Base-by-base conservation (phyloP, 2,888 invertebrate genomes). In the Lamellibrachia columna region DNA sequence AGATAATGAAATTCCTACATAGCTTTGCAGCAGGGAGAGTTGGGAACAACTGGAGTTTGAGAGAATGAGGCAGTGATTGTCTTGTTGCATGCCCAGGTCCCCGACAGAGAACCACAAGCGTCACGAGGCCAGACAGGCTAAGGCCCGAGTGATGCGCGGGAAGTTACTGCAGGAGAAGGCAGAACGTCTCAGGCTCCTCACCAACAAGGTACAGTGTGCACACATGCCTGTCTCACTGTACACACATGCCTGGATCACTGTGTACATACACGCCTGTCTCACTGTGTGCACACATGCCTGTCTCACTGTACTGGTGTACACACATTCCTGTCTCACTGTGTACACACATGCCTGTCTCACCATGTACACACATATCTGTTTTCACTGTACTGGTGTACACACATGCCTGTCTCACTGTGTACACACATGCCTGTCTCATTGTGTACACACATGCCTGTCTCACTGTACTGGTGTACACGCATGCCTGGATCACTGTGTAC, bases 61-160 rank as follows among this genome's bases (percentile, higher is more conserved):
- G 75, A 75, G 75, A 75, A 75, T 75, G 75, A 75, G 75, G 75
- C 1, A 75, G 75, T 75, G 40, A 40, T 0, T 40, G 15, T 75
- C 22, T 75, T 75, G 2, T 75, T 75, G 22, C 90, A 55, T 93
- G 9, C 9, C 52, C 92, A 97, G 97, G 92, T 96, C 97, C 15
- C 96, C 96, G 90, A 96, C 96, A 15, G 97, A 97, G 95, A 98
- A 98, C 0, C 96, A 98, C 52, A 97, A 97, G 93, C 97, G 97
- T 93, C 98, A 98, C 94, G 98, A 99, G 96, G 98, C 98, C 0
- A 99, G 99, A 95, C 99, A 99, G 96, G 98, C 98, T 0, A 97
- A 98, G 93, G 99, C 99, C 0, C 98, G 99, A 95, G 98, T 98
- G 93, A 98, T 99, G 95, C 97, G 99, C 0, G 98, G 98, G 95